Conservation (phyloP, 2,888 invertebrate species). For the Elysia crispata region DNA sequence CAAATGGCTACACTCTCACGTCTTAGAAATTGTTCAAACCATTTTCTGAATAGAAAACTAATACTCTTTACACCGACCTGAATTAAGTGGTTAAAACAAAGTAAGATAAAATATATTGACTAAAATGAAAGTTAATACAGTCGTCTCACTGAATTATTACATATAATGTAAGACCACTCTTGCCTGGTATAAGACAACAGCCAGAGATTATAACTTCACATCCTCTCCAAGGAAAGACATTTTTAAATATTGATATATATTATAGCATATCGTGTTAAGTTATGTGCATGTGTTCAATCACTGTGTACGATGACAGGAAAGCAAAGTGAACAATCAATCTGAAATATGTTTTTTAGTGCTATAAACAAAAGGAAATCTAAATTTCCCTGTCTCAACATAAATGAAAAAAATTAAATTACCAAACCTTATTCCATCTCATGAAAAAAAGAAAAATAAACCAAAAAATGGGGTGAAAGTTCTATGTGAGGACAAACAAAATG, state of each 20-base stretch:
- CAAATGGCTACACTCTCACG: too few species aligned
- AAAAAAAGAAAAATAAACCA: constrained; percentile 5
- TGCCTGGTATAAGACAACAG: constrained; percentile 44
- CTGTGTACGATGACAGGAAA: constrained; percentile 43
- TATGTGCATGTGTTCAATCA: constrained; percentile 45
- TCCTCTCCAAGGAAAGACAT: constrained; percentile 44
- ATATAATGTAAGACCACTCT: constrained; percentile 39
- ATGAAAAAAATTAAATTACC: not conserved
- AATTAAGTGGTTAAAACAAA: constrained; percentile 40
- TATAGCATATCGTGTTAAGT: constrained; percentile 13
- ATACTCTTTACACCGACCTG: too few species aligned
- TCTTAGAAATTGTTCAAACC: too few species aligned
- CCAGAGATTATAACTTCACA: constrained; percentile 41
- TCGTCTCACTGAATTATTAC: constrained; percentile 39
- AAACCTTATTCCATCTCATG: too few species aligned
- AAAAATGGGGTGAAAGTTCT: not conserved
- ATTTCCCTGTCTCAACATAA: not conserved
- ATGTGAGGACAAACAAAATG: too few species aligned
- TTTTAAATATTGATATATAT: constrained; percentile 49
- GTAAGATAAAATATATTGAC: constrained; percentile 37
- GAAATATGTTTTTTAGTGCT: too few species aligned
- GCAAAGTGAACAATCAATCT: constrained; percentile 40
- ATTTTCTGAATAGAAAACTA: too few species aligned
- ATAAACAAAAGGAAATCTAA: not conserved
- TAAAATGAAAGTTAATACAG: constrained; percentile 47